These are phyloP conservation scores for Mycetomoellerius zeteki DNA, from an alignment of 1,140 invertebrate species.

Conservation along the genomic window DNA sequence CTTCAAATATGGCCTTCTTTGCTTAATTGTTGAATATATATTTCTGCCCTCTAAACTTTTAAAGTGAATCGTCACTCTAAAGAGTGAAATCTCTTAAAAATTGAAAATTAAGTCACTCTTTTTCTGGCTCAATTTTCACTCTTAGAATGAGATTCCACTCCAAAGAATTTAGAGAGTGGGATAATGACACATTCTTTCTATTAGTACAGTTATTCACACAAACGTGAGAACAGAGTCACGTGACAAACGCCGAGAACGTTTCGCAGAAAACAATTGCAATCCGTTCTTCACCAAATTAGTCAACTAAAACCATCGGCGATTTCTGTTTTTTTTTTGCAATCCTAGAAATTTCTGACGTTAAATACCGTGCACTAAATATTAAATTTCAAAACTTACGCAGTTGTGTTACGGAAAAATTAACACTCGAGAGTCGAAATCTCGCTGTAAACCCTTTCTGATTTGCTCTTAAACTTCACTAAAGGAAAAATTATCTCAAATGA, in stretches of 20 bases:
- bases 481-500: neutral
- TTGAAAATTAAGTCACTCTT: too few species aligned
- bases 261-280: neutral
- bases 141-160: too few species aligned
- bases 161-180: too few species aligned
- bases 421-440: neutral
- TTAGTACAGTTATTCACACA: neutral
- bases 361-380: neutral
- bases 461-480: neutral
- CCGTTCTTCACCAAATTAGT: neutral
- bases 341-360: neutral
- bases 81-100: too few species aligned
- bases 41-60: too few species aligned
- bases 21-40: too few species aligned
- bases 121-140: too few species aligned
- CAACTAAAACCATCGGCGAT: neutral
- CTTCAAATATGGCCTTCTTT: too few species aligned
- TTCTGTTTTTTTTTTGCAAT: neutral
- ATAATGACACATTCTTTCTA: neutral
- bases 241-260: neutral
- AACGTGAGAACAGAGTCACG: slow-evolving; percentile 6
- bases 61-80: too few species aligned
- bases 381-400: neutral
- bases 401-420: neutral
- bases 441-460: neutral